These are phyloP conservation scores for Oenanthe oenanthe DNA, from an alignment of 2,113 vertebrate species.

Conservation along the genomic window DNA sequence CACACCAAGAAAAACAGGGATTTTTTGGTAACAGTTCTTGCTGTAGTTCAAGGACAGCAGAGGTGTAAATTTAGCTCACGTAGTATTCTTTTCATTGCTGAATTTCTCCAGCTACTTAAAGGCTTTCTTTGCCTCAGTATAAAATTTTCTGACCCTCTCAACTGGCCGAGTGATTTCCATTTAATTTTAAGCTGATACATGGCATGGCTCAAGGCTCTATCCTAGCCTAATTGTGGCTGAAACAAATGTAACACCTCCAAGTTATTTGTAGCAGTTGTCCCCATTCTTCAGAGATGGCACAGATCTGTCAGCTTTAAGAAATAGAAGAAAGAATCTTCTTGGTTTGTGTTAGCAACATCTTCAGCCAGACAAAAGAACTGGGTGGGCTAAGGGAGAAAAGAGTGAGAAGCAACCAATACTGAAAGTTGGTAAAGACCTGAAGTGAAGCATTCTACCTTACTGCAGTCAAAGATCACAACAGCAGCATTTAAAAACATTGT, in stretches of 20 bases:
- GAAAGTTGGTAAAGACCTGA: background rate
- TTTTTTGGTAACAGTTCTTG: background rate
- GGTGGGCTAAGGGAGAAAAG: background rate
- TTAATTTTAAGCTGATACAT: background rate
- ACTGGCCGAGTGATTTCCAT: background rate
- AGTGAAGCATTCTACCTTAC: background rate
- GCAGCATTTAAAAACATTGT: background rate
- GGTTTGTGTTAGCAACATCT: background rate
- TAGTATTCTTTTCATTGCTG: background rate
- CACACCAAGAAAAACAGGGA: background rate
- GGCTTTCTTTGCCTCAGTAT: background rate
- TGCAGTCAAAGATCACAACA: background rate
- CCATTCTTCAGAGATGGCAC: background rate
- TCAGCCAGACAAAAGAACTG: background rate
- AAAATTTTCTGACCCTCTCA: background rate
- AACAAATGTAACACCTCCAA: background rate
- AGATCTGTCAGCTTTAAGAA: slow-evolving; percentile 22
- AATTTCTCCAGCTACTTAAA: background rate
- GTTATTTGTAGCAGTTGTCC: slow-evolving; percentile 37
- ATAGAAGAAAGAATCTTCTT: background rate
- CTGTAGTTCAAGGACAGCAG: background rate
- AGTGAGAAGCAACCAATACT: background rate
- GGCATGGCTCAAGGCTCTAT: slow-evolving; percentile 32
- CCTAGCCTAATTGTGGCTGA: slow-evolving; percentile 28
- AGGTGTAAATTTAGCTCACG: background rate